Percentiles rank a stretch among this genome's conserved stretches.
Conservation (phyloP, 1,140 invertebrate genomes). For the Neodiprion pinetum region DNA sequence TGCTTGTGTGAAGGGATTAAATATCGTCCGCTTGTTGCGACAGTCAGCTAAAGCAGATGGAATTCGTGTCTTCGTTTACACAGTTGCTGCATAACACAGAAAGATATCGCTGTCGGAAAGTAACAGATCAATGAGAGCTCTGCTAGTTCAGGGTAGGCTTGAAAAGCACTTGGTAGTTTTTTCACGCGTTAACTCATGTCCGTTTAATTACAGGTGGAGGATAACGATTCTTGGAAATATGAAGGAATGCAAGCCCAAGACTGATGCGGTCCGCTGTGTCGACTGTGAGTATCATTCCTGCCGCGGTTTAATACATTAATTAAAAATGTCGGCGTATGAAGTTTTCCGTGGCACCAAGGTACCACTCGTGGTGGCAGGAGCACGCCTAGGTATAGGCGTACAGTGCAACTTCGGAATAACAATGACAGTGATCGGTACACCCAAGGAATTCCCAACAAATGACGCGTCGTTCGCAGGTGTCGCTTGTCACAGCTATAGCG, state of each 20-base stretch:
- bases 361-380: not conserved
- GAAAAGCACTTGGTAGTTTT: not conserved
- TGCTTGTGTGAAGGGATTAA: too few relatives aligned
- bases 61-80: not conserved
- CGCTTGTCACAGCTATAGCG: conserved; percentile 52
- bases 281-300: not conserved
- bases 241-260: not conserved
- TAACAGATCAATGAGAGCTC: not conserved
- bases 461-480: conserved; percentile 57
- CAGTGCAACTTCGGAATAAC: not conserved
- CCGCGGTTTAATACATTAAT: conserved; percentile 1
- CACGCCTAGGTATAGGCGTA: not conserved
- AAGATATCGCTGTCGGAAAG: not conserved
- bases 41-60: not conserved
- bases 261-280: not conserved
- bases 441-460: conserved; percentile 50
- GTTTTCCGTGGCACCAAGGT: not conserved
- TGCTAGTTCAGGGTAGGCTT: not conserved
- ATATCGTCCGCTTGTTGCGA: not conserved
- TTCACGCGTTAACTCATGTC: not conserved
- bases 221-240: conserved; percentile 4
- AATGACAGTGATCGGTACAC: not conserved
- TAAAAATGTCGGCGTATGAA: not conserved
- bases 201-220: not conserved
- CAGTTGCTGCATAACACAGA: not conserved